These are phyloP conservation scores for Cuculus canorus DNA, from an alignment of 2,797 vertebrate species.

Conservation along the genomic window DNA sequence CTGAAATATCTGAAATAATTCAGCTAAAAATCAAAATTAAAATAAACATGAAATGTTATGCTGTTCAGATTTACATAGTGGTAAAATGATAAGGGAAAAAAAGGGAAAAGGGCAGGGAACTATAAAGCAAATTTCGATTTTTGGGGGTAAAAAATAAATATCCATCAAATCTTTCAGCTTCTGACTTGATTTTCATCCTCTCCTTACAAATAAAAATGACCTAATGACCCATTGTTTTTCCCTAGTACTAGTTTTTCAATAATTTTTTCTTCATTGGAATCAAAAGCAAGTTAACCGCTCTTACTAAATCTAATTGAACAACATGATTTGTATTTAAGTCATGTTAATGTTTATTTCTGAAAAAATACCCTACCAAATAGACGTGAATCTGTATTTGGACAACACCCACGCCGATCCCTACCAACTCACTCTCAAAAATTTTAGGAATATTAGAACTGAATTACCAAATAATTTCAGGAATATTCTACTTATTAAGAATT, in stretches of 20 bases:
- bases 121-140: not conserved
- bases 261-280: not conserved
- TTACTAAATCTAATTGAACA: not conserved
- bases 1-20: not conserved
- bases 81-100: not conserved
- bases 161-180: not conserved
- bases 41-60: not conserved
- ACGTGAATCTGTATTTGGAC: not conserved
- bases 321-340: not conserved
- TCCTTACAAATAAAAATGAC: not conserved
- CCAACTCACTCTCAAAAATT: not conserved
- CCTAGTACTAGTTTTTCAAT: not conserved
- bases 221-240: not conserved
- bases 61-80: not conserved
- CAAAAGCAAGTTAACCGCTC: not conserved
- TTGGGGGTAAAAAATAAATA: not conserved
- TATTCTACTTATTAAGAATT: not conserved
- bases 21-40: not conserved
- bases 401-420: too few relatives aligned
- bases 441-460: not conserved
- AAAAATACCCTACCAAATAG: rapidly evolving
- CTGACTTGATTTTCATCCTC: not conserved
- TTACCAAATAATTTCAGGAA: not conserved
- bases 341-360: not conserved
- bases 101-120: not conserved